These are phyloP conservation scores for Megalops atlanticus DNA, from an alignment of 2,113 vertebrate species.

Conservation along the genomic window DNA sequence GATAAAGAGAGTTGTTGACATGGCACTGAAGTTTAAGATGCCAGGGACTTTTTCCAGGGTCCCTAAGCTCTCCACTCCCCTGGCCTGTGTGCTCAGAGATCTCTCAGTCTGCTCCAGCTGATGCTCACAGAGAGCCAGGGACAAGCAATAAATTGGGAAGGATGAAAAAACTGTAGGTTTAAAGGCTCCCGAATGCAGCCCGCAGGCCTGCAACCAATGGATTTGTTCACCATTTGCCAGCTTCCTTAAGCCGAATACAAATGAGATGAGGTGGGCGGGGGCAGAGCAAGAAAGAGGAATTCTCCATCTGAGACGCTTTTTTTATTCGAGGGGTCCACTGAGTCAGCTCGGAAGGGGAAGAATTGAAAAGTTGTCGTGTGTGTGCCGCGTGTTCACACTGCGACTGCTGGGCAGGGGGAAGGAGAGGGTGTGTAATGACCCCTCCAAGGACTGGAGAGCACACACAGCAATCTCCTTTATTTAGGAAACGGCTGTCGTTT, in stretches of 20 bases:
- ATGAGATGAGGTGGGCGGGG: conserved; percentile 42
- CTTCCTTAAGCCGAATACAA: conserved; percentile 61
- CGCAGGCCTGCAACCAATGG: conserved; percentile 57
- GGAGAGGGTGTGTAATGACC: conserved; percentile 38
- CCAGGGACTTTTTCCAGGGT: background rate
- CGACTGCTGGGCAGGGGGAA: conserved; percentile 11
- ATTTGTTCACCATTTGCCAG: conserved; percentile 57
- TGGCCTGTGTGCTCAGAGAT: conserved; percentile 56
- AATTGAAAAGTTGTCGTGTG: conserved; percentile 49
- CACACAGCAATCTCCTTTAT: conserved; percentile 1
- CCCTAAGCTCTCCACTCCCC: background rate
- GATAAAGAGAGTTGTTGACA: background rate
- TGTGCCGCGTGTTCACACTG: conserved; percentile 20
- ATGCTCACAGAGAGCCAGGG: conserved; percentile 51
- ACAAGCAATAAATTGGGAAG: conserved; percentile 57
- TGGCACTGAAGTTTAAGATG: background rate
- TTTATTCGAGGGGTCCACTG: conserved; percentile 34
- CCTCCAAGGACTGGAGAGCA: conserved; percentile 14
- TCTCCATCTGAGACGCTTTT: conserved; percentile 42
- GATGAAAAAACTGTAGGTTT: conserved; percentile 60
- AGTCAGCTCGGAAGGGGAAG: conserved; percentile 29
- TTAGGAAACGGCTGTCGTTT: background rate
- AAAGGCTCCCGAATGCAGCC: conserved; percentile 59
- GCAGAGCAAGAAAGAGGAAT: conserved; percentile 51
- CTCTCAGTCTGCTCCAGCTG: conserved; percentile 54